Percentiles rank a stretch among this genome's conserved stretches.
Conservation (phyloP, 92 coral and sea anemone genomes). For the Ricordea florida region DNA sequence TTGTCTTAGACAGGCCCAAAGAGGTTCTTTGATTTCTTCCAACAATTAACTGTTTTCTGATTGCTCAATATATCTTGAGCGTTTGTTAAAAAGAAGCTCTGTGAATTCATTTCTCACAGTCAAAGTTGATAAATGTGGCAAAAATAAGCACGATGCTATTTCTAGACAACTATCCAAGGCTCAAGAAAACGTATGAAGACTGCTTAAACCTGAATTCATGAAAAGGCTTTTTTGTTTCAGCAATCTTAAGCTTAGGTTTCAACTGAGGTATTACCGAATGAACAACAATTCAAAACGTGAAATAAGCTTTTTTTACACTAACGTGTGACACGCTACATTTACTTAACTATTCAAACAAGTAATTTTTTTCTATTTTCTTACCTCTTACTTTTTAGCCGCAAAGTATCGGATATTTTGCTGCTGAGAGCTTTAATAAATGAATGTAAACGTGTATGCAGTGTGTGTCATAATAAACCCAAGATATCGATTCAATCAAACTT, state of each 20-base stretch:
- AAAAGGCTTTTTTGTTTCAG: constrained; percentile 41
- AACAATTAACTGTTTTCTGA: constrained; percentile 14
- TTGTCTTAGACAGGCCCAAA: constrained; percentile 34
- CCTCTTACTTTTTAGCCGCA: no score
- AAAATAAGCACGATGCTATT: constrained; percentile 14
- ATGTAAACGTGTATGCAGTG: no score
- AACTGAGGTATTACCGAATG: background rate
- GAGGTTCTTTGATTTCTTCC: constrained; percentile 31
- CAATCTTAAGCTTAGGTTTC: constrained; percentile 19
- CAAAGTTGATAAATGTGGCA: constrained; percentile 41
- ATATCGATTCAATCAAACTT: no score
- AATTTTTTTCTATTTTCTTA: no score
- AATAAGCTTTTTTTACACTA: no score
- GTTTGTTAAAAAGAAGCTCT: constrained; percentile 26
- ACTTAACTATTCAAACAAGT: no score
- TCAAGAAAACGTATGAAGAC: constrained; percentile 22
- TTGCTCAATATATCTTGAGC: constrained; percentile 10
- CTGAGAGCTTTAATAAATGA: no score
- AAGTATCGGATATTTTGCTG: no score
- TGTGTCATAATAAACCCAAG: no score
- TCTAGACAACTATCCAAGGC: constrained; percentile 36
- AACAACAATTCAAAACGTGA: no score
- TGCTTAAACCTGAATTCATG: constrained; percentile 38
- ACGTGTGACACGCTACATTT: no score
- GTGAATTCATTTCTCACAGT: constrained; percentile 43